Conservation (phyloP, 2,113 vertebrate genomes). For the Poecile atricapillus region DNA sequence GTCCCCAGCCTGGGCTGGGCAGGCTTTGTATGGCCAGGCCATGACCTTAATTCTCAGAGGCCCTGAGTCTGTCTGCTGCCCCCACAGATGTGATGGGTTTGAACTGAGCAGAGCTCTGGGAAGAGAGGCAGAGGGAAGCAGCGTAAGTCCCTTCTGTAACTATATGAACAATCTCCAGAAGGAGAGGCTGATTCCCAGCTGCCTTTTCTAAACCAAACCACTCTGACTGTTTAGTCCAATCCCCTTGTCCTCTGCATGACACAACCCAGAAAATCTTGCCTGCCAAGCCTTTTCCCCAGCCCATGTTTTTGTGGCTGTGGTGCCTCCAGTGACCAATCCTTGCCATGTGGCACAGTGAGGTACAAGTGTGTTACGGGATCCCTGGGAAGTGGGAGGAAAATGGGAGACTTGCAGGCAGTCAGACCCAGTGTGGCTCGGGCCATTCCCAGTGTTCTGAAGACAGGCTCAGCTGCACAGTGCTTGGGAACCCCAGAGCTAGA, state of each 20-base stretch:
- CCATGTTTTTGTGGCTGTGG: background rate
- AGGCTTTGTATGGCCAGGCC: background rate
- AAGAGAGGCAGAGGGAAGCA: background rate
- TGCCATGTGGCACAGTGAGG: background rate
- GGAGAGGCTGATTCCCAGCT: background rate
- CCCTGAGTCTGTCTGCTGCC: background rate
- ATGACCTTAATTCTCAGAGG: background rate
- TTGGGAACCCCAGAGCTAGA: background rate
- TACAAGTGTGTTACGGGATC: rapidly evolving
- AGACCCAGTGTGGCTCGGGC: background rate
- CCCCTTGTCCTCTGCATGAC: background rate
- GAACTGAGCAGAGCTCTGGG: background rate
- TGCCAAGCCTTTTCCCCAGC: background rate
- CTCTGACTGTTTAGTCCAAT: background rate
- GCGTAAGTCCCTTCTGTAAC: background rate
- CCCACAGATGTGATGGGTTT: background rate
- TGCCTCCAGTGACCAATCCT: background rate
- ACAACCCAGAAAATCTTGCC: background rate
- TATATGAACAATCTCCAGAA: background rate
- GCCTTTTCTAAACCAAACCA: background rate
- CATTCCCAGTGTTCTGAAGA: background rate
- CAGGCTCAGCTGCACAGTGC: background rate
- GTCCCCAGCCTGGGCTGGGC: background rate
- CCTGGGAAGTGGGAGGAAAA: background rate
- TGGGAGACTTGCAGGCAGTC: background rate